These are phyloP conservation scores for Vulpes vulpes DNA, from an alignment of 2,113 vertebrate genomes.

Conservation along the genomic window DNA sequence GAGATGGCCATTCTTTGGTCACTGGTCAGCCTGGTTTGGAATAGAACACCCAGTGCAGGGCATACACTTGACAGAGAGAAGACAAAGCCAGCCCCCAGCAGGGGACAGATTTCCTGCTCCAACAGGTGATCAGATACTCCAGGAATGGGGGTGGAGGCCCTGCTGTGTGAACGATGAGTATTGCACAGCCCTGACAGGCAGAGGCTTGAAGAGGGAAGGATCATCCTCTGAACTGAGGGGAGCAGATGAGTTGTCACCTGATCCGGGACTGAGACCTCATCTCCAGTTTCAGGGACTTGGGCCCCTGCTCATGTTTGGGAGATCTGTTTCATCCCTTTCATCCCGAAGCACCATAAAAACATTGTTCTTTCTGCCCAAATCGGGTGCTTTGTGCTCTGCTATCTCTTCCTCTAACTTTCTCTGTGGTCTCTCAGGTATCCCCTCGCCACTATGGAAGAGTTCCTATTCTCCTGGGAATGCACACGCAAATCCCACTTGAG, in stretches of 20 bases:
- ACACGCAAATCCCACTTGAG: not conserved
- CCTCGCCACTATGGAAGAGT: conserved; percentile 38
- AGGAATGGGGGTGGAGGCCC: not conserved
- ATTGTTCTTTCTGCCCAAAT: conserved; percentile 32
- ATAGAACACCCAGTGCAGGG: not conserved
- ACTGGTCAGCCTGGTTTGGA: not conserved
- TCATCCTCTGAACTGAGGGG: not conserved
- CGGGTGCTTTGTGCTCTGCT: not conserved
- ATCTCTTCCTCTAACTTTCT: not conserved
- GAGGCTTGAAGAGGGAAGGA: not conserved
- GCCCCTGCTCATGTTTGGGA: not conserved
- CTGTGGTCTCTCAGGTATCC: conserved; percentile 23
- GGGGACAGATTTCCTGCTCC: not conserved
- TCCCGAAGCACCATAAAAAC: not conserved
- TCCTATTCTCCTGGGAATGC: not conserved
- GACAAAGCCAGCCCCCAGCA: conserved; percentile 3
- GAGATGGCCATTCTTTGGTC: not conserved
- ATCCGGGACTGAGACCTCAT: not conserved
- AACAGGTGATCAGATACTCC: conserved; percentile 37
- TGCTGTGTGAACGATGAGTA: conserved; percentile 48
- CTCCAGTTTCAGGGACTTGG: not conserved
- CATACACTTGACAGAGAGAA: not conserved
- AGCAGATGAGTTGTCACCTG: not conserved
- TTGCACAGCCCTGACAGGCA: accelerated
- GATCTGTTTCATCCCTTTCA: conserved; percentile 11